Evolutionary conservation across 2,797 vertebrate genomes (phyloP), one percentile per base, ranked within the genome.

Genomic region (Morelia viridis): DNA sequence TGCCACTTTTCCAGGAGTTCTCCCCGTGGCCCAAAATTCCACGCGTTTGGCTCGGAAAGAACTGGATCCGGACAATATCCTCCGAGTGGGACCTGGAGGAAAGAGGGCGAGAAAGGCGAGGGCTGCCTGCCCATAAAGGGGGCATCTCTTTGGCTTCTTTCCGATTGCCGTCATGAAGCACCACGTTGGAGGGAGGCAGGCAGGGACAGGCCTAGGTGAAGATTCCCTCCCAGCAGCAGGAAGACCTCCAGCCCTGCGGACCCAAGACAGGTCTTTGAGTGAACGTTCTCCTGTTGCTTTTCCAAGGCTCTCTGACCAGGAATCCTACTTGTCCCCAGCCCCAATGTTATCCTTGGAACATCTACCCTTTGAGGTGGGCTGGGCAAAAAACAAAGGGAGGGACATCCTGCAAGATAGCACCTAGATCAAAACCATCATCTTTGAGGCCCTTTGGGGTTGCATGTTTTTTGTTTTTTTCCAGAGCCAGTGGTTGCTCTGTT

Each of bases 51-150:
- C 15, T 94, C 0, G 28, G 65, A 64, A 94, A 93, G 68, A 94
- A 95, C 17, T 87, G 80, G 91, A 96, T 93, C 90, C 96, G 95
- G 85, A 97, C 90, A 0, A 96, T 80, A 84, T 96, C 96, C 61
- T 94, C 91, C 1, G 95, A 76, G 0, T 95, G 95, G 71, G 90
- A 92, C 92, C 96, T 96, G 57, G 5, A 4, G 15, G 35, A 4
- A 8, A 41, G 22, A 57, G 1, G 13, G 3, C 0, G 1, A 26
- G 68, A 15, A 19, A 26, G 9, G 12, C 1, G 0, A 2, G 4
- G 8, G 35, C 3, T 8, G n/a, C 7, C 61, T 24, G 61, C 31
- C 65, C 6, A 41, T 76, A 76, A 41, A 41, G 6, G 68, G 31
- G 15, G 68, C 15, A 1, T 76, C 68, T 76, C 68, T 76, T 22